Conservation (phyloP, 2,113 vertebrate species). For the Thunnus thynnus region DNA sequence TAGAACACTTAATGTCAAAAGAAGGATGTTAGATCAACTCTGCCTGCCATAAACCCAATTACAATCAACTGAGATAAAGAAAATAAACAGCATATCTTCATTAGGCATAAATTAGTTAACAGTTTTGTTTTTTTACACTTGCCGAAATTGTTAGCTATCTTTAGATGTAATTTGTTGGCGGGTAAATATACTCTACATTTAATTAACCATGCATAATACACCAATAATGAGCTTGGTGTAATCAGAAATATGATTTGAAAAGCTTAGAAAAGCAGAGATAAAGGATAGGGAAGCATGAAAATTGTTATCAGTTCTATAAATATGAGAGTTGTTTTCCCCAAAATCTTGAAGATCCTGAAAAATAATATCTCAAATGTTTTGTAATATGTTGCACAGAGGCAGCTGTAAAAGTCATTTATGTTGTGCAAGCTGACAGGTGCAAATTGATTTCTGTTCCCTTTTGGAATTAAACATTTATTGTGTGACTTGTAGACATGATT, state of each 20-base stretch:
- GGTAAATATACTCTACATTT: conserved; percentile 18
- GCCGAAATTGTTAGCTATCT: neutral
- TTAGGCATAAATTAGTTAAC: neutral
- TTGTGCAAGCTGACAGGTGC: neutral
- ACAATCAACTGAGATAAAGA: neutral
- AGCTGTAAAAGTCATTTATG: conserved; percentile 28
- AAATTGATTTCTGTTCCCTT: conserved; percentile 31
- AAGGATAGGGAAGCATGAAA: conserved; percentile 5
- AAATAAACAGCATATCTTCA: neutral
- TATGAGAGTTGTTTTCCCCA: neutral
- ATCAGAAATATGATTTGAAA: conserved; percentile 18
- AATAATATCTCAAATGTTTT: neutral
- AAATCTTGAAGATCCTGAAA: neutral
- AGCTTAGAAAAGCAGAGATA: conserved; percentile 18
- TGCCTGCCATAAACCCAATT: neutral
- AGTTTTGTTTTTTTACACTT: neutral
- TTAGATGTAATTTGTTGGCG: conserved; percentile 11
- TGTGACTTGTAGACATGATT: neutral
- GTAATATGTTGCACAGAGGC: conserved; percentile 4
- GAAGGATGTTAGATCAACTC: neutral
- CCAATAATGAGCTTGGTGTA: conserved; percentile 33
- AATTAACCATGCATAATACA: conserved; percentile 32
- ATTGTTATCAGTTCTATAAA: conserved; percentile 19
- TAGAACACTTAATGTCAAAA: neutral
- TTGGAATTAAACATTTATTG: neutral